These are phyloP conservation scores for Aeoliscus strigatus DNA, from an alignment of 2,797 vertebrate genomes.

Conservation along the genomic window DNA sequence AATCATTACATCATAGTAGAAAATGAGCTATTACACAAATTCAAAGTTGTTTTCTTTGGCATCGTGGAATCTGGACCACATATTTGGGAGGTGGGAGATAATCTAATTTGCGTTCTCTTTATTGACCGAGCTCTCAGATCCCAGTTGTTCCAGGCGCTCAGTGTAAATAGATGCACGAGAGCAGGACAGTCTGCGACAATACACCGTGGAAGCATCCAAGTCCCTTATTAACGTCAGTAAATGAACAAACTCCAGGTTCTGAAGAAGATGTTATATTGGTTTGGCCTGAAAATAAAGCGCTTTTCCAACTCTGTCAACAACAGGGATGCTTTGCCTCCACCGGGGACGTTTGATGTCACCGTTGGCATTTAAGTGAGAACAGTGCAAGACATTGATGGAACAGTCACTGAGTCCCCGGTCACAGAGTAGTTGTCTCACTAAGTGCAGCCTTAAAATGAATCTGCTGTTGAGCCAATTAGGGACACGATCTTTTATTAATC, in stretches of 20 bases:
- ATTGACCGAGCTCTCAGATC: no score
- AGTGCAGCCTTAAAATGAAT: constrained; percentile 47
- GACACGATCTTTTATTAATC: constrained; percentile 69
- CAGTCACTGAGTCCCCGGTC: constrained; percentile 23
- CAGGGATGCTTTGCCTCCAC: constrained; percentile 42
- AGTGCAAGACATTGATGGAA: constrained; percentile 24
- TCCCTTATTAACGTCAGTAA: constrained; percentile 44
- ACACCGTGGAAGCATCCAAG: constrained; percentile 30
- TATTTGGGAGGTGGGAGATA: no score
- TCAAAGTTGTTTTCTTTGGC: no score
- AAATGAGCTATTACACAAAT: no score
- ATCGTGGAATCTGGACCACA: no score
- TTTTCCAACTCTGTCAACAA: constrained; percentile 32
- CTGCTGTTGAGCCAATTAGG: constrained; percentile 61
- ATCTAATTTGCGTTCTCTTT: no score
- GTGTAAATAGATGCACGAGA: constrained; percentile 39
- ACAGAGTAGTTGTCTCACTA: constrained; percentile 39
- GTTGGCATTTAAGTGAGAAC: constrained; percentile 19
- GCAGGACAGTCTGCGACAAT: constrained; percentile 26
- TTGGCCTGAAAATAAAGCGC: constrained; percentile 35
- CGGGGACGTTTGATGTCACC: constrained; percentile 34
- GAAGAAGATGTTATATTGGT: constrained; percentile 22
- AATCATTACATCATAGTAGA: no score
- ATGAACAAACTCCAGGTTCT: constrained; percentile 27
- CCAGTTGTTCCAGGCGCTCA: constrained; percentile 10